Conservation (phyloP, 1,140 invertebrate species). For the Drosophila kurseongensis region DNA sequence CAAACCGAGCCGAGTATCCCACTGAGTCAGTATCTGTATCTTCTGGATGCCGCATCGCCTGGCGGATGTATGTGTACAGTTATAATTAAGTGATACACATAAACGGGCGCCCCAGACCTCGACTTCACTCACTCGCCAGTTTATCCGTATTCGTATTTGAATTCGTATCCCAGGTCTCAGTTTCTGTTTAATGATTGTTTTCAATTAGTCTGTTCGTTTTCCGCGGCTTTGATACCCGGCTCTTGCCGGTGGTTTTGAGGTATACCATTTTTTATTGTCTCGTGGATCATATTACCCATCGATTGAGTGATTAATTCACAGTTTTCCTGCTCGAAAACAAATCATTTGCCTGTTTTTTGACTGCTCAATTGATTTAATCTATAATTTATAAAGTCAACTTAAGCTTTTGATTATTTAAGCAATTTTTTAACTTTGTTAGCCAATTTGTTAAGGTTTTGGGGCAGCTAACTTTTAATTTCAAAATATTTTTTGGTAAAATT, state of each 20-base stretch:
- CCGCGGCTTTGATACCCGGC: conserved; percentile 8
- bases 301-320: conserved; percentile 4
- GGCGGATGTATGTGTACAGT: conserved; percentile 62
- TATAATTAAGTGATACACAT: conserved; percentile 81
- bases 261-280: neutral
- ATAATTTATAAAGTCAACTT: too few species aligned
- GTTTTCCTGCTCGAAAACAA: neutral
- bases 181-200: conserved; percentile 77
- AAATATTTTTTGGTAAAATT: too few species aligned
- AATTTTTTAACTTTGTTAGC: too few species aligned
- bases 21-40: conserved; percentile 32
- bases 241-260: conserved; percentile 1
- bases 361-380: too few species aligned
- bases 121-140: conserved; percentile 5
- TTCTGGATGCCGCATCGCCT: conserved; percentile 16
- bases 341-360: neutral
- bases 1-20: conserved; percentile 52
- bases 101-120: conserved; percentile 33
- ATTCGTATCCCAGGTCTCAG: conserved; percentile 26
- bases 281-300: conserved; percentile 4
- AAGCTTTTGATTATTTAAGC: neutral
- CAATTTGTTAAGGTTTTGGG: too few species aligned
- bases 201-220: conserved; percentile 68
- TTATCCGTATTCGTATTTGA: neutral
- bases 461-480: too few species aligned